Conservation (phyloP, 2,797 vertebrate genomes). For the Selene dorsalis region DNA sequence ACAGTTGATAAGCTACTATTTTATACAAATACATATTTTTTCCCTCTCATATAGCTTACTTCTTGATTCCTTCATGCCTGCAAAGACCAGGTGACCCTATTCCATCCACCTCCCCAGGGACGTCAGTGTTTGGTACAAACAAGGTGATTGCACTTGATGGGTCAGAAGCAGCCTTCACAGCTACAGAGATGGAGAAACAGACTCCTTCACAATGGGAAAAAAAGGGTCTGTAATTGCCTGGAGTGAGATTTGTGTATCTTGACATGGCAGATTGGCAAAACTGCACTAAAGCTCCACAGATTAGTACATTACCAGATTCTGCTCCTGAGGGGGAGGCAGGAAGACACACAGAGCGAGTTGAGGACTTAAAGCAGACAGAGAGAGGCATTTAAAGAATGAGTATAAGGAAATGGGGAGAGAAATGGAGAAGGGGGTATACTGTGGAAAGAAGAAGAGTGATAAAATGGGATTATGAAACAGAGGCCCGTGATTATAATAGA, state of each 20-base stretch:
- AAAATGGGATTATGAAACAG: slow-evolving; percentile 61
- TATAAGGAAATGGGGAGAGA: slow-evolving; percentile 54
- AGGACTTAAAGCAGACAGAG: slow-evolving; percentile 61
- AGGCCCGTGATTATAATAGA: slow-evolving; percentile 50
- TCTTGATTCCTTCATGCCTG: slow-evolving; percentile 24
- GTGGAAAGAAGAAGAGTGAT: slow-evolving; percentile 52
- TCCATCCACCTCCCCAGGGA: slow-evolving; percentile 38
- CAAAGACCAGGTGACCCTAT: slow-evolving; percentile 19
- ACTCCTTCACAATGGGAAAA: slow-evolving; percentile 53
- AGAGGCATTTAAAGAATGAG: slow-evolving; percentile 60
- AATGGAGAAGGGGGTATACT: slow-evolving; percentile 36
- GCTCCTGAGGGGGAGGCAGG: slow-evolving; percentile 61
- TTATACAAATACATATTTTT: too few relatives aligned
- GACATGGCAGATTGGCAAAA: slow-evolving; percentile 79
- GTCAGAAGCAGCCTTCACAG: slow-evolving; percentile 64
- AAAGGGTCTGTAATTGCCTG: slow-evolving; percentile 76
- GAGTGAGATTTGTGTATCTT: slow-evolving; percentile 80
- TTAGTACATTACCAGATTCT: slow-evolving; percentile 77
- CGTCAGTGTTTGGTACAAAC: slow-evolving; percentile 61
- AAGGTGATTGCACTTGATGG: slow-evolving; percentile 66
- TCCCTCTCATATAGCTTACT: slow-evolving; percentile 1
- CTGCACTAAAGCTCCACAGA: slow-evolving; percentile 74
- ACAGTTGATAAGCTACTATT: background rate
- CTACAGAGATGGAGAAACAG: slow-evolving; percentile 54
- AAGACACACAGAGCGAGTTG: slow-evolving; percentile 53